A percentile compares a stretch with the other conserved stretches of the same genome.
Conservation (phyloP, 2,113 vertebrate species). For the Perca schrenkii region DNA sequence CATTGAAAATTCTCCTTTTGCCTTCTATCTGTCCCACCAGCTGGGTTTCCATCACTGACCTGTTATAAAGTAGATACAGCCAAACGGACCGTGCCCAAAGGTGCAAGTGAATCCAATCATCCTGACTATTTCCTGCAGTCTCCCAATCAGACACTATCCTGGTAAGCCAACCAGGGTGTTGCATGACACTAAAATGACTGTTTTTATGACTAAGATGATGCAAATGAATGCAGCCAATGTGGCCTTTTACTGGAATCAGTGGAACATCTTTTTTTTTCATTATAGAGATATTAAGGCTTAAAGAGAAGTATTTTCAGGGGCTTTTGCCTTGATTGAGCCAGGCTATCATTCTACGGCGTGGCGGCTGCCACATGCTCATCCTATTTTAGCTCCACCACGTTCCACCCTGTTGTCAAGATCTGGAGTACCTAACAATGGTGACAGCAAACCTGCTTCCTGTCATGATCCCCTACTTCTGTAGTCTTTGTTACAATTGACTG, state of each 20-base stretch:
- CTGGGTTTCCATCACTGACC: constrained; percentile 51
- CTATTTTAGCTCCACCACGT: not conserved
- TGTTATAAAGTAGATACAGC: constrained; percentile 28
- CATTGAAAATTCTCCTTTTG: not conserved
- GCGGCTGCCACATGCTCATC: not conserved
- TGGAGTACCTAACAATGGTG: not conserved
- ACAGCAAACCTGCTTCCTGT: not conserved
- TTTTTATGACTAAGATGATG: too few species aligned
- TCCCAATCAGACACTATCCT: not conserved
- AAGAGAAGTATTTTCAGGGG: not conserved
- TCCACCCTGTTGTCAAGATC: not conserved
- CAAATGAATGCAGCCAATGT: too few species aligned
- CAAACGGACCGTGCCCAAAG: constrained; percentile 36
- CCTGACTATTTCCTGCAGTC: constrained; percentile 31
- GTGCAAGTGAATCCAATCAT: constrained; percentile 40
- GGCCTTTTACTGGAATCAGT: too few species aligned
- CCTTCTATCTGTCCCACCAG: constrained; percentile 42
- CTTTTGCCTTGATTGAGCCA: not conserved
- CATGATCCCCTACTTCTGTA: not conserved
- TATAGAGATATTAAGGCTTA: too few species aligned
- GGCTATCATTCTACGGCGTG: not conserved
- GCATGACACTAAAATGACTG: too few species aligned
- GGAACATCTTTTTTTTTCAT: too few species aligned
- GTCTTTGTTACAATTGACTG: too few species aligned
- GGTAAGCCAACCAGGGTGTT: not conserved